Evolutionary conservation across 2,888 invertebrate genomes (phyloP), one percentile per base, ranked within the genome.

Genomic region (Flexamia atlantica): DNA sequence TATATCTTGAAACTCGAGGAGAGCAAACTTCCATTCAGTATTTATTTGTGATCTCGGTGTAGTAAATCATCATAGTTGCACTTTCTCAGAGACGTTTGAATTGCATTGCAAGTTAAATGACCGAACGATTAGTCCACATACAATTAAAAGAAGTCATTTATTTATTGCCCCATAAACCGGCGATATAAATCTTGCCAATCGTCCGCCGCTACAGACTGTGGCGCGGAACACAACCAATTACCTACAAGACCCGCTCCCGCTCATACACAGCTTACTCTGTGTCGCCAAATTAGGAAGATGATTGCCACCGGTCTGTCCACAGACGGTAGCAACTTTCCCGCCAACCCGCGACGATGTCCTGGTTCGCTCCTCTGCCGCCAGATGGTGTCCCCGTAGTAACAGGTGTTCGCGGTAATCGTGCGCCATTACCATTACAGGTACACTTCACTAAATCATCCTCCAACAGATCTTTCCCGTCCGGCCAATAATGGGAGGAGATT

Each of bases 301-400:
- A 64, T 64, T 64, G 64, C 64, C 64, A 64, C 64, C 64, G 64
- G 64, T 64, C 64, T 64, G 64, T 64, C 64, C 64, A 64, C 64
- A 64, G 64, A 64, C 64, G 64, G 64, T 64, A 64, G 64, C 64
- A 64, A 64, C 64, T 64, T 64, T 64, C 64, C 64, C 64, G 64
- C 64, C 64, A 64, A 57, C 57, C 57, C 57, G 23, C 46, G 57
- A 57, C 57, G 57, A 64, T 64, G 64, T 64, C 64, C 64, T 64
- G 64, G 64, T 64, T 64, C 64, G 64, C 64, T 64, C 64, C 64
- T 64, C 64, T 64, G 64, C 64, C 64, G 64, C 64, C 64, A 64
- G 64, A 64, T 64, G 64, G 64, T 64, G 64, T 64, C 64, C 64
- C 64, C 64, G 64, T 28, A 28, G 64, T 17, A 30, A 64, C 64